Conservation (phyloP, 2,888 invertebrate genomes). For the Leucozona laternaria region DNA sequence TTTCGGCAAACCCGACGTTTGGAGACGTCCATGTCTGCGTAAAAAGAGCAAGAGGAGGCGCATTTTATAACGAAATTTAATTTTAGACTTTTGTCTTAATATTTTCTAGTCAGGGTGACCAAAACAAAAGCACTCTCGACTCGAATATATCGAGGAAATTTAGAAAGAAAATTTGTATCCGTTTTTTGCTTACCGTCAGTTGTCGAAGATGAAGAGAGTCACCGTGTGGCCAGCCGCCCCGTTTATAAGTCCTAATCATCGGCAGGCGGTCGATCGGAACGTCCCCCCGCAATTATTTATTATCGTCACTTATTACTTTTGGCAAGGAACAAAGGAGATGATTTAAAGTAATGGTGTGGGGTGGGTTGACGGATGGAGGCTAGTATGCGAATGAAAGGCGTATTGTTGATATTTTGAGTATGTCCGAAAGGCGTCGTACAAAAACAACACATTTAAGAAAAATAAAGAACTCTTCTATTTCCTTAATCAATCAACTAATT, state of each 20-base stretch:
- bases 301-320: conserved; percentile 53
- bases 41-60: conserved; percentile 44
- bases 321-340: conserved; percentile 69
- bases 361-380: conserved; percentile 6
- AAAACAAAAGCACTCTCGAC: background rate
- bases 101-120: conserved; percentile 62
- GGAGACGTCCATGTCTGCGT: conserved; percentile 38
- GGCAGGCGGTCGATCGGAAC: too few species aligned
- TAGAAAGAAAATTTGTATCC: conserved; percentile 57
- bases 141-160: conserved; percentile 49
- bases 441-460: conserved; percentile 35
- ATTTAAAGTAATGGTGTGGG: conserved; percentile 7
- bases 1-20: background rate
- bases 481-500: conserved; percentile 22
- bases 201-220: background rate
- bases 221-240: background rate
- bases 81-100: conserved; percentile 61
- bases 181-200: conserved; percentile 10
- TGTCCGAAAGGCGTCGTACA: background rate
- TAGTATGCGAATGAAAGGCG: conserved; percentile 61
- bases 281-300: conserved; percentile 37
- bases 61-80: conserved; percentile 32
- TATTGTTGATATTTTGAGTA: conserved; percentile 72
- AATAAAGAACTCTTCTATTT: conserved; percentile 30
- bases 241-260: background rate